A percentile compares a stretch with the other conserved stretches of the same genome.
Conservation (phyloP, 2,113 vertebrate genomes). For the Anarhynchus alexandrinus region DNA sequence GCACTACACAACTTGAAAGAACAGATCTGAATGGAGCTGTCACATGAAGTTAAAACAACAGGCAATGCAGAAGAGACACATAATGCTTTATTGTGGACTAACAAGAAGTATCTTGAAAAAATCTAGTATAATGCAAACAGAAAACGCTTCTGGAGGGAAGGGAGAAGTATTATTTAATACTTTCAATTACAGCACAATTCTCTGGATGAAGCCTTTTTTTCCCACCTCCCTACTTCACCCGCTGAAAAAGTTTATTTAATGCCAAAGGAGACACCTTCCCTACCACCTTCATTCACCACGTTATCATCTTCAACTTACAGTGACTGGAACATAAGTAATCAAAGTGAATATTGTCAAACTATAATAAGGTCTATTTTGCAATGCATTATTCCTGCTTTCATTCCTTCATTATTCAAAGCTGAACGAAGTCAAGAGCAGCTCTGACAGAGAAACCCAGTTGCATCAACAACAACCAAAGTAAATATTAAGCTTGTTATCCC, state of each 20-base stretch:
- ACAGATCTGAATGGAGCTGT: neutral
- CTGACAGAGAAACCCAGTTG: neutral
- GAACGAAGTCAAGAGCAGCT: neutral
- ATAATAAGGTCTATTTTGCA: neutral
- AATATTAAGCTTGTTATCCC: neutral
- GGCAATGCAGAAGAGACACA: neutral
- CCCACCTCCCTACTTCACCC: neutral
- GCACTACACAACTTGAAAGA: neutral
- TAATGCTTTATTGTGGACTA: neutral
- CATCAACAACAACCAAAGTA: neutral
- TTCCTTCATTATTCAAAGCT: neutral
- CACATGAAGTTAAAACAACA: neutral
- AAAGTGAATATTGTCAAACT: neutral
- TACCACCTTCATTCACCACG: neutral
- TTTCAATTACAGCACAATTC: neutral
- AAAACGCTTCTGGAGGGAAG: neutral
- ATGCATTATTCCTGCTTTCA: neutral
- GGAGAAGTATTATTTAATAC: neutral
- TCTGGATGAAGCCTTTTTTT: neutral
- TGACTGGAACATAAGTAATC: neutral
- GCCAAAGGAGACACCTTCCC: neutral
- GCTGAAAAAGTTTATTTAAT: neutral
- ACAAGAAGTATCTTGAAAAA: neutral
- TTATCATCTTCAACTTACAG: neutral
- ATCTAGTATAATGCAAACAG: neutral